These are phyloP conservation scores for Tympanoctomys barrerae DNA, from an alignment of 2,797 vertebrate genomes.

Conservation along the genomic window DNA sequence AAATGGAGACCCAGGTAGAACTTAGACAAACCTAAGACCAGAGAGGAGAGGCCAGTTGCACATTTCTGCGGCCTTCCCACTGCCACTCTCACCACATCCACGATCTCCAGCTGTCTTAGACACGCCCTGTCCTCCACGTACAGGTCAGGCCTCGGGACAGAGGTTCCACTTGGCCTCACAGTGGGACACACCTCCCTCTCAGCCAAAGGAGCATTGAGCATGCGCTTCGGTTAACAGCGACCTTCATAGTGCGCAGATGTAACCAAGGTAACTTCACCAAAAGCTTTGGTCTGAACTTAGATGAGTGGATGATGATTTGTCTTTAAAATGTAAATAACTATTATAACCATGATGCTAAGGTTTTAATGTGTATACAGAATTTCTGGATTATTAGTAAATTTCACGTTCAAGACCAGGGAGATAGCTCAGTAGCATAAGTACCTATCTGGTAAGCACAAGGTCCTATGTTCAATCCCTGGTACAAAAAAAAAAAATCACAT, in stretches of 20 bases:
- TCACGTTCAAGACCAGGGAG: neutral
- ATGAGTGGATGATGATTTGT: neutral
- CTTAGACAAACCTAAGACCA: neutral
- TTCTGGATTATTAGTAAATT: neutral
- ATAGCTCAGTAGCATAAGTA: too few relatives aligned
- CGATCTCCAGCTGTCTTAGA: neutral
- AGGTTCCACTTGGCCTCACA: neutral
- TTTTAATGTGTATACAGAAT: neutral
- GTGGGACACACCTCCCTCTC: neutral
- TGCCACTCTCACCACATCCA: neutral
- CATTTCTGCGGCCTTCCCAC: neutral
- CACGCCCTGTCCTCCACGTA: neutral
- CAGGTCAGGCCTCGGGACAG: neutral
- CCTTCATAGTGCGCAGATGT: neutral
- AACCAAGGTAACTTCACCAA: neutral
- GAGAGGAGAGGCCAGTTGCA: neutral
- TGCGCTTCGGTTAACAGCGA: neutral
- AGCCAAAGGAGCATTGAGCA: neutral
- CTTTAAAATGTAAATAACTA: neutral
- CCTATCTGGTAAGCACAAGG: too few relatives aligned
- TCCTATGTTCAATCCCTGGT: too few relatives aligned
- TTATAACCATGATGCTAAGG: neutral
- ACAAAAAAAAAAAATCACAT: neutral
- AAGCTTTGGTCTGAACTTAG: neutral
- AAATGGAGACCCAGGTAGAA: neutral